Evolutionary conservation across 2,797 vertebrate genomes (phyloP), one percentile per base, ranked within the genome.

Genomic region (Micromesistius poutassou): DNA sequence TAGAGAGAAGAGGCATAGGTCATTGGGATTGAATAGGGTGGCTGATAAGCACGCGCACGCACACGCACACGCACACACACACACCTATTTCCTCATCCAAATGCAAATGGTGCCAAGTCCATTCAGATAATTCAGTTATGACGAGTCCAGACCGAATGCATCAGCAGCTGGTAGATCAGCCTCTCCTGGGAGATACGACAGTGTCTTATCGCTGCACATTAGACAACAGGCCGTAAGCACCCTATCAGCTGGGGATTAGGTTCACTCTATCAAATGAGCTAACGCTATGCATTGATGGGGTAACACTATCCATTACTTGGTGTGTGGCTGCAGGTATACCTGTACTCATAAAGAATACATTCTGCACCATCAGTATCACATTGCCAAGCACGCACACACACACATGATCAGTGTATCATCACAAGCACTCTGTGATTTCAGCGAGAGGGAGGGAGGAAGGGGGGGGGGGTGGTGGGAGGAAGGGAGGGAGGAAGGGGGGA

Each of bases 351-450:
- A 16, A 66, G 55, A 25, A 25, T 25, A 28, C 55, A 66, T 66
- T 25, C 55, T 25, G n/a, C 55, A 9, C 25, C 55, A 9, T 25
- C 55, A 4, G 55, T 2, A 10, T 66, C 55, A 66, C 55, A 66
- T 66, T 25, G 55, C n/a, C 9, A 66, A 25, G 70, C 68, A 70
- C 50, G 22, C 50, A 55, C 50, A 55, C 50, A 55, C 13, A 46
- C 42, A 46, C 13, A 46, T 14, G 30, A 25, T 68, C 55, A 8
- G 73, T 19, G 38, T 10, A 33, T 25, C 73, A 74, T 79, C 35
- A 62, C 72, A 66, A 81, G 72, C 31, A 42, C 77, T 79, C 78
- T 2, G 71, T 89, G 89, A 91, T 80, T 88, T 83, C 6, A 40
- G 12, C 6, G 46, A 5, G 46, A 50, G 16, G 46, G 46, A 55